Evolutionary conservation across 1,140 invertebrate species (phyloP).

Genomic region (Scylla paramamosain): DNA sequence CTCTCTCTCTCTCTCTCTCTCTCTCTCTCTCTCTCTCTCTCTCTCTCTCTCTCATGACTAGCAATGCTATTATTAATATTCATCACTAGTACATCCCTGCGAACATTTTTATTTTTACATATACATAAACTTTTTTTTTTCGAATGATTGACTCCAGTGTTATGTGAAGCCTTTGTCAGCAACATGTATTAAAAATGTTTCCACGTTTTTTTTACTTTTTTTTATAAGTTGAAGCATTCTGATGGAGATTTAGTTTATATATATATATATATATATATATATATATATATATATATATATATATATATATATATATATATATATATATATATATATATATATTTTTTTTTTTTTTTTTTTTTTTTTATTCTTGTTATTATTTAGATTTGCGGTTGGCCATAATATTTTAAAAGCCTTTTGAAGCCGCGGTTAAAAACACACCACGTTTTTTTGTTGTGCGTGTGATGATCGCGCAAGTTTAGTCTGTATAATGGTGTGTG

Average conservation of each 20-base stretch:
- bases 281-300: not conserved
- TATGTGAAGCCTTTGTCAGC: not conserved
- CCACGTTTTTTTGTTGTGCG: too few species aligned
- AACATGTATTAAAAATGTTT: not conserved
- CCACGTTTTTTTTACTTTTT: not conserved
- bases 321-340: not conserved
- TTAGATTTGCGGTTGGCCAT: not conserved
- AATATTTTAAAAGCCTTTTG: too few species aligned
- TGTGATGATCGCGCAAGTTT: too few species aligned
- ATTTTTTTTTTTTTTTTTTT: not conserved
- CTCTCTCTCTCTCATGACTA: not conserved
- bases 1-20: not conserved
- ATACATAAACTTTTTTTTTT: not conserved
- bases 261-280: not conserved
- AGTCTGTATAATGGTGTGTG: too few species aligned
- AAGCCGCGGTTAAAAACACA: too few species aligned
- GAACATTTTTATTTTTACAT: not conserved
- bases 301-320: not conserved
- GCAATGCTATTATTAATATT: not conserved
- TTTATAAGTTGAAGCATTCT: not conserved
- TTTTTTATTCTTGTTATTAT: not conserved
- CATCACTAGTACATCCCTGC: not conserved
- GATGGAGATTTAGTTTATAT: not conserved
- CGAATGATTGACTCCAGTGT: constrained; percentile 1
- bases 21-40: not conserved